phyloP scores from a whole-genome alignment of 2,888 invertebrate species.

The Leptogaster cylindrica region DNA sequence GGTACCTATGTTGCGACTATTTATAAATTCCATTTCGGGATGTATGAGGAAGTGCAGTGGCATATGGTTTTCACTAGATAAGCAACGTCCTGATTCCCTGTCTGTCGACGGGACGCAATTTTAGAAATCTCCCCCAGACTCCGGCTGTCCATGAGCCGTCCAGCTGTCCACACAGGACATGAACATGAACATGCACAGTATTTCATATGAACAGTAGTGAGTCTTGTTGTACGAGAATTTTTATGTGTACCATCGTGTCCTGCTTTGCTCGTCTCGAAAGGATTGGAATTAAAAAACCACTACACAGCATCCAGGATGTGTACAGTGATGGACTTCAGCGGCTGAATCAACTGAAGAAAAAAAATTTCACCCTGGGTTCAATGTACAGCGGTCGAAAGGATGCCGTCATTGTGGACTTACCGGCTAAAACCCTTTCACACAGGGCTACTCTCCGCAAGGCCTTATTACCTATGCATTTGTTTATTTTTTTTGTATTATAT shows the following conservation, averaged over 20 bases:
- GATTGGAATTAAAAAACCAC: conserved; percentile 43
- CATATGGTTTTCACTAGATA: conserved; percentile 43
- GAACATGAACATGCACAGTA: conserved; percentile 26
- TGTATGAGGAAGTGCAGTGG: conserved; percentile 18
- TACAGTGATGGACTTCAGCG: neutral
- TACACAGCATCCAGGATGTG: neutral
- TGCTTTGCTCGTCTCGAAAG: conserved; percentile 40
- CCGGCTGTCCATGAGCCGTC: conserved; percentile 20
- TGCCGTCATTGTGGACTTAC: conserved; percentile 17
- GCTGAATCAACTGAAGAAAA: conserved; percentile 4
- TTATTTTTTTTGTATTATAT: too few relatives aligned
- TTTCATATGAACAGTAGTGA: conserved; percentile 21
- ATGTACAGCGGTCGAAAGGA: conserved; percentile 23
- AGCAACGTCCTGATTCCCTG: conserved; percentile 15
- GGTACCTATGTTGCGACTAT: conserved; percentile 26
- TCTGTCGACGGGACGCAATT: conserved; percentile 23
- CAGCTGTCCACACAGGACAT: conserved; percentile 13
- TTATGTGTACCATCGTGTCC: conserved; percentile 38
- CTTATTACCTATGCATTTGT: conserved; percentile 45
- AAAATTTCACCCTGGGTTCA: conserved; percentile 11
- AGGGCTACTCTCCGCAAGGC: conserved; percentile 28
- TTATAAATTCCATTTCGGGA: conserved; percentile 45
- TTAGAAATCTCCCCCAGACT: conserved; percentile 25
- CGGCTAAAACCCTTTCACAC: conserved; percentile 36
- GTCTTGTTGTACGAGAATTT: conserved; percentile 37